Percentiles rank a stretch among this genome's conserved stretches.
These are phyloP conservation scores for Beaufortia kweichowensis DNA, from an alignment of 2,113 vertebrate genomes.

Conservation along the genomic window DNA sequence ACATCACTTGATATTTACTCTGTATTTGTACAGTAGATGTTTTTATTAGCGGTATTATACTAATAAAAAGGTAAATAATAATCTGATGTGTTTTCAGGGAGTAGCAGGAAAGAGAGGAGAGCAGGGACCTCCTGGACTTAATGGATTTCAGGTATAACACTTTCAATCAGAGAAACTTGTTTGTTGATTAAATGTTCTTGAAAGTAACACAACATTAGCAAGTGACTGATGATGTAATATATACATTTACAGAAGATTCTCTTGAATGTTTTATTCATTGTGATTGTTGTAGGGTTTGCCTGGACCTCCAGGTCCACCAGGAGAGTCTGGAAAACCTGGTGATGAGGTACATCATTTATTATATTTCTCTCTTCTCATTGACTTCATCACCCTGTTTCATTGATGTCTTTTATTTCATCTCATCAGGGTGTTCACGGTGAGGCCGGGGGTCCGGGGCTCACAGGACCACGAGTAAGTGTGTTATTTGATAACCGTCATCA, in stretches of 20 bases:
- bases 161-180: neutral
- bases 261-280: neutral
- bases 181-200: no score
- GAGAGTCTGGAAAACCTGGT: slow-evolving; percentile 93
- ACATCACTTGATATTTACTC: neutral
- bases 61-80: neutral
- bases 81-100: slow-evolving; percentile 72
- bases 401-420: neutral
- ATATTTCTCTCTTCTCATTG: neutral
- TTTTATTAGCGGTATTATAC: neutral
- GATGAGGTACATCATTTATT: slow-evolving; percentile 75
- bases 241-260: no score
- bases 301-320: slow-evolving; percentile 88
- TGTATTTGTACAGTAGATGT: neutral
- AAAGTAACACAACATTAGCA: no score
- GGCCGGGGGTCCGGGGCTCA: slow-evolving; percentile 79
- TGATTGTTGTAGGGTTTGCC: slow-evolving; percentile 86
- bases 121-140: slow-evolving; percentile 89
- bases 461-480: slow-evolving; percentile 85
- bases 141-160: slow-evolving; percentile 87
- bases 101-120: slow-evolving; percentile 92
- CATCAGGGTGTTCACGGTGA: slow-evolving; percentile 92
- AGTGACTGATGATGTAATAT: no score
- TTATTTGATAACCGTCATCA: no score
- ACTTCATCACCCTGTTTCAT: neutral